Conservation (phyloP, 2,797 vertebrate species). For the Leptodactylus fallax region DNA sequence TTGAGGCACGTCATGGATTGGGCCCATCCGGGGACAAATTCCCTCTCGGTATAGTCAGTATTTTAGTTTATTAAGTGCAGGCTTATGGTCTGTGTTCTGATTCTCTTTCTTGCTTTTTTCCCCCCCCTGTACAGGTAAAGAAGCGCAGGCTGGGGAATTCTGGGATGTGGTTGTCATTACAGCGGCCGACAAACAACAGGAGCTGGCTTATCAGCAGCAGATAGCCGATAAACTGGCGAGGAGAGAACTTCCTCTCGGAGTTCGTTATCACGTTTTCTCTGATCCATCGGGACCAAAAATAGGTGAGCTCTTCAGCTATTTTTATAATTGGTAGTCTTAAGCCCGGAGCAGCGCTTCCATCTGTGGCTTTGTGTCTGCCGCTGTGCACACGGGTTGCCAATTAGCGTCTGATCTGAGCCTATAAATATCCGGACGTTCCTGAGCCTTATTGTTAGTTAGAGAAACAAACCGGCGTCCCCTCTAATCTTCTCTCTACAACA, state of each 20-base stretch:
- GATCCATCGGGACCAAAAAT: conserved; percentile 88
- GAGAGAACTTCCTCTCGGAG: conserved; percentile 83
- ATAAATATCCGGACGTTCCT: conserved; percentile 41
- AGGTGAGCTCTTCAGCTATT: conserved; percentile 72
- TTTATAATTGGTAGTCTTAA: conserved; percentile 51
- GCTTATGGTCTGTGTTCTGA: neutral
- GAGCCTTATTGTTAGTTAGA: conserved; percentile 35
- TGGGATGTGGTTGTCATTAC: conserved; percentile 91
- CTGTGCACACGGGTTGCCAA: conserved; percentile 35
- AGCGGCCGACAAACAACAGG: conserved; percentile 84
- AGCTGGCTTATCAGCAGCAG: conserved; percentile 82
- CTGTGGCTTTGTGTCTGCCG: conserved; percentile 47
- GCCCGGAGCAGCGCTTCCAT: conserved; percentile 30
- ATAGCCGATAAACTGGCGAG: conserved; percentile 80
- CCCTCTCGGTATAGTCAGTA: neutral
- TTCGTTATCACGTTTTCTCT: conserved; percentile 83
- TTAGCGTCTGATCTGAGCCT: conserved; percentile 47
- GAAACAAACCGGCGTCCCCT: conserved; percentile 24
- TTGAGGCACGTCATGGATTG: no score
- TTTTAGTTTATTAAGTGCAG: neutral
- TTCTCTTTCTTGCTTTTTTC: neutral
- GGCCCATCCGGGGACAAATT: neutral
- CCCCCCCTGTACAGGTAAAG: conserved; percentile 72
- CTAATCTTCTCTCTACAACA: conserved; percentile 30
- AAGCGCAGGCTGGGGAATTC: conserved; percentile 76